Base-by-base conservation (phyloP, 2,113 vertebrate genomes). In the Limanda limanda region DNA sequence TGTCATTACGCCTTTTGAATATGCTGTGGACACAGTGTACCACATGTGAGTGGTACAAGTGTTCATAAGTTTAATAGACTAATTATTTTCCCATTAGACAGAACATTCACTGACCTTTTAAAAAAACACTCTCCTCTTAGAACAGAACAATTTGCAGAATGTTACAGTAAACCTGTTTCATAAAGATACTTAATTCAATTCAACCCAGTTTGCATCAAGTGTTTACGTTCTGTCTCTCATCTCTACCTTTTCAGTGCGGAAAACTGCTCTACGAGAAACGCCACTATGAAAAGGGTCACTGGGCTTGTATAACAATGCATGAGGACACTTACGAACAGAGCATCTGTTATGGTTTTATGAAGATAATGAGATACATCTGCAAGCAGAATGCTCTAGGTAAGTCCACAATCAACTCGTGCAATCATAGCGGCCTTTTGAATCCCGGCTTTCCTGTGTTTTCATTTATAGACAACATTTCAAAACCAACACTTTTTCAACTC, bases 271-370 rank as follows among this genome's bases (percentile, higher is more conserved):
- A 95, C 0, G 96, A 97, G 78, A 96, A 96, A 7, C 94, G 97
- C 0, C 92, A 93, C 4, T 97, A 97, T 1, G 93, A 95, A 24
- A 96, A 96, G 67, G 96, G 95, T 68, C 92, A 95, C 76, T 97
- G 96, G 97, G 97, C 96, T 60, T 97, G 96, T 20, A 94, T 96
- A 58, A 96, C 84, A 0, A 91, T 96, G 90, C 83, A 56, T 0
- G 94, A 96, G 80, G 94, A 96, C 1, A 96, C 94, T 3, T 97
- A 97, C 0, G 97, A 97, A 23, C 96, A 97, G 90, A 97, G 96
- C 90, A 96, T 95, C 87, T 96, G 96, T 90, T 95, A 96, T 0
- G 96, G 96, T 0, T 97, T 97, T 79, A 97, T 97, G 97, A 96
- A 92, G 92, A 92, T 97, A 76, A 97, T 97, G 97, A 95, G 88